Evolutionary conservation across 2,888 invertebrate genomes (phyloP).

Genomic region (Leptogaster cylindrica): DNA sequence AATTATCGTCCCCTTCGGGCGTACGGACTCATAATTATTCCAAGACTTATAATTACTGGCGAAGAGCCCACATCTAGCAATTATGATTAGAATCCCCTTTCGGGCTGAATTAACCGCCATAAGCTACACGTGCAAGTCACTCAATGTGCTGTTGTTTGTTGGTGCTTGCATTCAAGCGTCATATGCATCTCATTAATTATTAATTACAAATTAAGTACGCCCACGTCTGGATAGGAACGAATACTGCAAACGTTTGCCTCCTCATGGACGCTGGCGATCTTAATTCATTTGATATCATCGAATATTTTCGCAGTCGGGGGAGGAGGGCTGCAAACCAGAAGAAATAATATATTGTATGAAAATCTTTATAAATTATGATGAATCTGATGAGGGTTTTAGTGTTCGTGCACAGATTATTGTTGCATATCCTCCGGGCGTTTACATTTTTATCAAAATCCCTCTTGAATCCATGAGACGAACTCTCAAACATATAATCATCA

Average conservation of each 20-base stretch:
- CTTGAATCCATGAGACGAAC: too few relatives aligned
- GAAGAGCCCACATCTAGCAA: conserved; percentile 31
- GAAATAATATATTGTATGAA: too few relatives aligned
- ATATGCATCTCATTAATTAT: conserved; percentile 52
- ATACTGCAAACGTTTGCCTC: not conserved
- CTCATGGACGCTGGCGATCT: not conserved
- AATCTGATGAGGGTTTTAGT: too few relatives aligned
- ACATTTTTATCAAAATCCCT: too few relatives aligned
- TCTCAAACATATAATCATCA: conserved; percentile 29
- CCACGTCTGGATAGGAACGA: conserved; percentile 48
- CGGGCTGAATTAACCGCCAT: conserved; percentile 27
- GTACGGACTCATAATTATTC: conserved; percentile 10
- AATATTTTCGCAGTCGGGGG: too few relatives aligned
- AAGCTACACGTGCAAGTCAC: conserved; percentile 10
- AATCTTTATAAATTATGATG: too few relatives aligned
- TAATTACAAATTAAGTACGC: conserved; percentile 52
- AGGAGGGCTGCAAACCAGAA: too few relatives aligned
- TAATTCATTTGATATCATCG: conserved; percentile 18
- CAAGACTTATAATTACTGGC: conserved; percentile 26
- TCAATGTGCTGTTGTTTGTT: conserved; percentile 43
- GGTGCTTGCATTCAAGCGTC: conserved; percentile 50
- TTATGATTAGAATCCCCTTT: conserved; percentile 35
- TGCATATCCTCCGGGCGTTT: too few relatives aligned
- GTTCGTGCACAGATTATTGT: too few relatives aligned
- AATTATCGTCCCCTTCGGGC: conserved; percentile 12